Conservation (phyloP, 1,140 invertebrate species). For the Trachymyrmex septentrionalis region DNA sequence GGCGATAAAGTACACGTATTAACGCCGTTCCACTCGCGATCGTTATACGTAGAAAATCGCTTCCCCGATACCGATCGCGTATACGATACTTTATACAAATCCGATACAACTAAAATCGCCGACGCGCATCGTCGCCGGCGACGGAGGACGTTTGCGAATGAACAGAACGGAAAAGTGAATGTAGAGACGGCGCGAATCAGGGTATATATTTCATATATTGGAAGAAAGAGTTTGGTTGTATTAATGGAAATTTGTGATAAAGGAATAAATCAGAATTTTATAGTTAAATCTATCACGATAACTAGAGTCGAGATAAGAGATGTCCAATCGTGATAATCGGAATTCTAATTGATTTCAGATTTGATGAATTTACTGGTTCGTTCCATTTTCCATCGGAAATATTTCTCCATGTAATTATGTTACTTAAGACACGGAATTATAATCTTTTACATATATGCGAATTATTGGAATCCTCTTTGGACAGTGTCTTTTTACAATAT, state of each 20-base stretch:
- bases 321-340: too few relatives aligned
- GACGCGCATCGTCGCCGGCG: background rate
- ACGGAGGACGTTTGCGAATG: slow-evolving; percentile 3
- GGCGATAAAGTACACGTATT: slow-evolving; percentile 61
- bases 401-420: too few relatives aligned
- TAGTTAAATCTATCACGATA: too few relatives aligned
- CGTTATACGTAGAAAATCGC: slow-evolving; percentile 49
- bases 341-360: too few relatives aligned
- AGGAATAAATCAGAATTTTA: too few relatives aligned
- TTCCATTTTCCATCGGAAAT: too few relatives aligned
- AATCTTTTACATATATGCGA: background rate
- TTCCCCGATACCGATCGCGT: slow-evolving; percentile 42
- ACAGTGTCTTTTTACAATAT: background rate
- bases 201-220: too few relatives aligned
- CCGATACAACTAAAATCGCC: background rate
- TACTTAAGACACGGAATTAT: background rate
- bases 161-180: background rate
- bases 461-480: background rate
- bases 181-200: background rate
- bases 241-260: too few relatives aligned
- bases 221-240: too few relatives aligned
- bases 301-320: too few relatives aligned
- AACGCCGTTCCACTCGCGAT: slow-evolving; percentile 46
- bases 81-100: slow-evolving; percentile 28
- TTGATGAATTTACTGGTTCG: too few relatives aligned